phyloP scores from a whole-genome alignment of 2,797 vertebrate genomes.

The Pseudochirops corinnae region DNA sequence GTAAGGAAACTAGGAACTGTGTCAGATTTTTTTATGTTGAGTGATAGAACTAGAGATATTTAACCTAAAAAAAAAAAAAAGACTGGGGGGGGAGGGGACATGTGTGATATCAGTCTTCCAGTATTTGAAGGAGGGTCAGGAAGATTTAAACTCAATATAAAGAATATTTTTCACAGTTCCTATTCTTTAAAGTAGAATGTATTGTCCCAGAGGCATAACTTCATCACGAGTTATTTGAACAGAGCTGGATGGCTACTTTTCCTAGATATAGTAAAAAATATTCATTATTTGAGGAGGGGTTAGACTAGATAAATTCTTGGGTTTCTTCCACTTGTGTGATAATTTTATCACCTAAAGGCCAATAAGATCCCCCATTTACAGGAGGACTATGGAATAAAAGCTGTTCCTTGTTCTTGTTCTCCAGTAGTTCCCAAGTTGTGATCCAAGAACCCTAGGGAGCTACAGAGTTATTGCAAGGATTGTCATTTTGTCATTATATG shows the following conservation, averaged over 20 bases:
- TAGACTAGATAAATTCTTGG: neutral
- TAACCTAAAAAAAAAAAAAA: neutral
- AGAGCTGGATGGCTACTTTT: too few species aligned
- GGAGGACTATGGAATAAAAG: neutral
- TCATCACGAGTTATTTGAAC: neutral
- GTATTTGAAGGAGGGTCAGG: neutral
- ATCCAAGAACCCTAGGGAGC: neutral
- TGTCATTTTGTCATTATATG: neutral
- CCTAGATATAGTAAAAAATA: neutral
- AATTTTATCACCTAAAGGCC: neutral
- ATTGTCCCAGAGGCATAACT: neutral
- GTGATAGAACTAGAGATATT: neutral
- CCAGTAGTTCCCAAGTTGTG: neutral
- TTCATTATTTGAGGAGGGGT: neutral
- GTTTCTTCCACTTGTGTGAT: neutral
- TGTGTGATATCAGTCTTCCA: neutral
- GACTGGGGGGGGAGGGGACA: too few species aligned
- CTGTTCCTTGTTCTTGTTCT: neutral
- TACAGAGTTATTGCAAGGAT: neutral
- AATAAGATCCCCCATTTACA: neutral
- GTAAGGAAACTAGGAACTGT: neutral
- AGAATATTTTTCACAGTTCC: neutral
- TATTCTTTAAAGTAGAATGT: neutral
- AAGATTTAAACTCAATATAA: neutral
- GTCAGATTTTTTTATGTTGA: too few species aligned